Conservation (phyloP, 2,797 vertebrate species). For the Halcyon smyrnensis region DNA sequence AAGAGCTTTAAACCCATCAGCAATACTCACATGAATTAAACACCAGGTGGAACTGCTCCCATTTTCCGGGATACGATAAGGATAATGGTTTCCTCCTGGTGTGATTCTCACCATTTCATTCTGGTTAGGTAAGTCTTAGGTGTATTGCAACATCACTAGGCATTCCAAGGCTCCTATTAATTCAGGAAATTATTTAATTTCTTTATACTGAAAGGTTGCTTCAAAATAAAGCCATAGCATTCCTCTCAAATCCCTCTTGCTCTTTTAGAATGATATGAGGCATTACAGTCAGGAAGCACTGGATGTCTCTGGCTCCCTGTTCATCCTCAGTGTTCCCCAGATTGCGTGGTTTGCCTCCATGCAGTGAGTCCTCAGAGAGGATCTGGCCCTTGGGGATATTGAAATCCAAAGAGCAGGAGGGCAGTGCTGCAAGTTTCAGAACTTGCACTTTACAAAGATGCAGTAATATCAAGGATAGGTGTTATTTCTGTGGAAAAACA, state of each 20-base stretch:
- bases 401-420: not conserved
- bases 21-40: slow-evolving; percentile 10
- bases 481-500: not conserved
- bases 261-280: not conserved
- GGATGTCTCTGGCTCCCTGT: not conserved
- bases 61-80: not conserved
- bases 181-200: not conserved
- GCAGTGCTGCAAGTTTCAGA: not conserved
- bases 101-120: not conserved
- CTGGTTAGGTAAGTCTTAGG: not conserved
- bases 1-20: not conserved
- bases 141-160: not conserved
- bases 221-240: not conserved
- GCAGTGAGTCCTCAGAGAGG: not conserved
- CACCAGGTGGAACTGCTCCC: not conserved
- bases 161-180: not conserved
- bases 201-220: not conserved
- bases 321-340: not conserved
- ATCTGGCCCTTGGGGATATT: not conserved
- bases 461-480: not conserved
- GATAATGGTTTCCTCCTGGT: not conserved
- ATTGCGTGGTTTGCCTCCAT: rapidly evolving
- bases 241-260: not conserved
- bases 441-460: not conserved
- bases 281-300: not conserved